Conservation (phyloP, 2,888 invertebrate genomes). For the Trachelus iudaicus region DNA sequence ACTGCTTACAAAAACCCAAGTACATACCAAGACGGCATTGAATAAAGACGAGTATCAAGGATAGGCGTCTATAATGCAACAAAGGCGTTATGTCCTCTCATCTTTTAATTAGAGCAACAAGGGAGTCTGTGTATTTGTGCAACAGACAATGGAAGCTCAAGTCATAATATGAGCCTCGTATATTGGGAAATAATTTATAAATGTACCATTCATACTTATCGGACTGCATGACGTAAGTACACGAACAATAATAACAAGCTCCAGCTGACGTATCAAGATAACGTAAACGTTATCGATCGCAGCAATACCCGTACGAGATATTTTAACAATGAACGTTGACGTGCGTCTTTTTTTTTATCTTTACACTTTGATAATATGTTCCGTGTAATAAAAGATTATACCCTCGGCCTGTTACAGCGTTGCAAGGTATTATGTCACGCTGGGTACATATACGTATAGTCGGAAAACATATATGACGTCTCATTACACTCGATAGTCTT, state of each 20-base stretch:
- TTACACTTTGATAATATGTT: not conserved
- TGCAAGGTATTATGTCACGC: not conserved
- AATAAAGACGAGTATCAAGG: no score
- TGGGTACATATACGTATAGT: not conserved
- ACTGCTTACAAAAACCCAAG: no score
- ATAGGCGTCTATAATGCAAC: no score
- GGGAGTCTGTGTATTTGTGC: not conserved
- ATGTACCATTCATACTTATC: not conserved
- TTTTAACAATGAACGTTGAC: not conserved
- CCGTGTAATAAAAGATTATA: not conserved
- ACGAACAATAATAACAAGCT: not conserved
- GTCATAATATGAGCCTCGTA: not conserved
- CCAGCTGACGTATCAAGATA: not conserved
- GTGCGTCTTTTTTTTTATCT: not conserved
- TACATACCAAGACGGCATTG: no score
- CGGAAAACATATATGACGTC: not conserved
- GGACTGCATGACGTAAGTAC: not conserved
- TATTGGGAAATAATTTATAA: not conserved
- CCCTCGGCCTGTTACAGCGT: not conserved
- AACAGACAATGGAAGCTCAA: not conserved
- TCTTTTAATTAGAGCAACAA: not conserved
- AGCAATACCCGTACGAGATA: not conserved
- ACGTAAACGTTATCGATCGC: not conserved
- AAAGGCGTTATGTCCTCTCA: not conserved
- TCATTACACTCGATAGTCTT: not conserved